phyloP scores from a whole-genome alignment of 1,140 invertebrate species.

The Anoplolepis gracilipes region DNA sequence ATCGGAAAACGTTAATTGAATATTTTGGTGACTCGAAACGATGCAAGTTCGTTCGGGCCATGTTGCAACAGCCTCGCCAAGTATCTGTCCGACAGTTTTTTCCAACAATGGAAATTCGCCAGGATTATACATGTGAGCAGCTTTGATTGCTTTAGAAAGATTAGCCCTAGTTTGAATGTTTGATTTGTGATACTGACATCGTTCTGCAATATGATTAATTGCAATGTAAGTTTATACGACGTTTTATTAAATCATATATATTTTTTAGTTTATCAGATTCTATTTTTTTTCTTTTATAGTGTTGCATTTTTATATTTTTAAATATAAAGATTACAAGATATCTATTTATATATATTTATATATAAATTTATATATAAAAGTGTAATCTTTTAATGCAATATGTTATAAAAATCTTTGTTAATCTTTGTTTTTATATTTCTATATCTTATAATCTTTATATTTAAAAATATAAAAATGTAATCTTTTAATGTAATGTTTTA shows the following conservation, averaged over 20 bases:
- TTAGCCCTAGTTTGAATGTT: constrained; percentile 4
- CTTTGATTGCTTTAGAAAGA: background rate
- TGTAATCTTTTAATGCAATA: no score
- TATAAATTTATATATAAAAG: no score
- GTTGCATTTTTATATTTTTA: background rate
- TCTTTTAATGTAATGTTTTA: no score
- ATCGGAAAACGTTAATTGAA: constrained; percentile 88
- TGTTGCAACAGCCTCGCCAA: constrained; percentile 86
- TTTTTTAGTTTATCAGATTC: background rate
- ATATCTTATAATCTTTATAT: no score
- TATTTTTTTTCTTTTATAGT: background rate
- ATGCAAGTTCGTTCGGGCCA: constrained; percentile 88
- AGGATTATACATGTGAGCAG: constrained; percentile 81
- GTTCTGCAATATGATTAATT: constrained; percentile 32
- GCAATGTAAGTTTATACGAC: background rate
- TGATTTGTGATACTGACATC: background rate
- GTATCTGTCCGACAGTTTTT: constrained; percentile 88
- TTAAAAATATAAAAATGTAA: no score
- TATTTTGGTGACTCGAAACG: constrained; percentile 88
- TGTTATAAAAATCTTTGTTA: no score
- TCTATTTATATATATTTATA: no score
- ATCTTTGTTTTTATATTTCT: no score
- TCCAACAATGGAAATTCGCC: constrained; percentile 87
- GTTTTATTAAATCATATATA: background rate
- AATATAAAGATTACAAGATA: no score